Evolutionary conservation across 2,888 invertebrate genomes (phyloP).

Genomic region (Geotrupes spiniger): DNA sequence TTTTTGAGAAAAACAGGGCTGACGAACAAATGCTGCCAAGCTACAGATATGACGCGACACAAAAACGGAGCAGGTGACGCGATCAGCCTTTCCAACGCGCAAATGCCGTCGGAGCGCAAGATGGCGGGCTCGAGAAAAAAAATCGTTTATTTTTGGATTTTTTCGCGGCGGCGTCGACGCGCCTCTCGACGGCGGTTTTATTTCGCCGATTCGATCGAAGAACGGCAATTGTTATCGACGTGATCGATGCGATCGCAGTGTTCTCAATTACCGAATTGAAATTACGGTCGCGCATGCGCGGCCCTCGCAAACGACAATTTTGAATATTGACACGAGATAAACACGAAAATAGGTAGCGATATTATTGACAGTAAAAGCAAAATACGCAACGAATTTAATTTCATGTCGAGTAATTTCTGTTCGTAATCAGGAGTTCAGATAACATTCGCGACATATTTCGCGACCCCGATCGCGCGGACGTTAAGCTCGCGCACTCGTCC

Average conservation of each 20-base stretch:
- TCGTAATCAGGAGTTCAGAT: too few relatives aligned
- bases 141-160: not conserved
- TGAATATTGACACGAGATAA: too few relatives aligned
- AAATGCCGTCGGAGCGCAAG: slow-evolving; percentile 12
- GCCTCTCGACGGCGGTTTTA: not conserved
- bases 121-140: slow-evolving; percentile 13
- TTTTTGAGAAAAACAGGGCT: slow-evolving; percentile 50
- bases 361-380: too few relatives aligned
- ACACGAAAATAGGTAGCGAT: too few relatives aligned
- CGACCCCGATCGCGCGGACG: too few relatives aligned
- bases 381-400: too few relatives aligned
- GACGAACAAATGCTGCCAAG: slow-evolving; percentile 53
- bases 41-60: slow-evolving; percentile 32
- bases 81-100: slow-evolving; percentile 16
- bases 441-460: too few relatives aligned
- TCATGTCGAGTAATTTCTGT: too few relatives aligned
- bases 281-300: slow-evolving; percentile 1
- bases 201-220: not conserved
- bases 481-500: too few relatives aligned
- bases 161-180: too few relatives aligned
- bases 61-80: slow-evolving; percentile 21
- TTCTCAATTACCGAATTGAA: not conserved
- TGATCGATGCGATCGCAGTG: not conserved
- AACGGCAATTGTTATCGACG: not conserved
- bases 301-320: not conserved